Base-by-base conservation (phyloP, 2,797 vertebrate species). In the Loriculus beryllinus region DNA sequence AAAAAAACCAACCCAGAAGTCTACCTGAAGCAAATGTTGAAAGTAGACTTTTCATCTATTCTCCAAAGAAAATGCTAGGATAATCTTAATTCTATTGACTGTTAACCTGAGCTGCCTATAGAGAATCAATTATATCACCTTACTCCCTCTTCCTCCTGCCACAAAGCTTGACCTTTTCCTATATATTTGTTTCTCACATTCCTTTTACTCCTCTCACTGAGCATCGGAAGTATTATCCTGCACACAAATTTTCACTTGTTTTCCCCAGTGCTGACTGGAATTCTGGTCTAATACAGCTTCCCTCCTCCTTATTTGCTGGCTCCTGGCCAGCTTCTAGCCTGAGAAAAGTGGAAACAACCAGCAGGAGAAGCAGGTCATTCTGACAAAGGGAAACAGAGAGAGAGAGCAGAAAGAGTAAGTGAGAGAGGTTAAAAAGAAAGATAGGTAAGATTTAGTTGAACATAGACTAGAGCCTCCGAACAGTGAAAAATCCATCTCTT, bases 331-430 rank as follows among this genome's bases (percentile, higher is more conserved):
- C 78, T 91, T 67, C 82, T 63, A 93, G 86, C 85, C 92, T 83
- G 87, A 94, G 84, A 92, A 92, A 95, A 89, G 86, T 94, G 87
- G 95, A 93, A 96, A 93, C 90, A 90, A 92, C 77, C 75, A 88
- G 88, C 82, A 88, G 91, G 82, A 96, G 92, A 95, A 96, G 85
- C 93, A 95, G 90, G 95, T 96, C 95, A 93, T 56, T 91, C 84
- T 94, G 84, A 91, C 92, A 94, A 93, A 94, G 93, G 82, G 85
- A 78, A 85, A 83, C 19, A 20, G 64, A 87, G 78, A 80, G n/a
- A 40, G 62, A 45, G 51, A 71, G 76, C 54, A 94, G 67, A 95
- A 82, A 71, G 69, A 92, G 84, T 92, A 95, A 92, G 91, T 92
- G 85, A 83, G 80, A 62, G 65, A 94, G 62, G 87, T 81, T 91